Evolutionary conservation across 2,113 vertebrate species (phyloP), one percentile per base, ranked within the genome.

Genomic region (Oplegnathus fasciatus): DNA sequence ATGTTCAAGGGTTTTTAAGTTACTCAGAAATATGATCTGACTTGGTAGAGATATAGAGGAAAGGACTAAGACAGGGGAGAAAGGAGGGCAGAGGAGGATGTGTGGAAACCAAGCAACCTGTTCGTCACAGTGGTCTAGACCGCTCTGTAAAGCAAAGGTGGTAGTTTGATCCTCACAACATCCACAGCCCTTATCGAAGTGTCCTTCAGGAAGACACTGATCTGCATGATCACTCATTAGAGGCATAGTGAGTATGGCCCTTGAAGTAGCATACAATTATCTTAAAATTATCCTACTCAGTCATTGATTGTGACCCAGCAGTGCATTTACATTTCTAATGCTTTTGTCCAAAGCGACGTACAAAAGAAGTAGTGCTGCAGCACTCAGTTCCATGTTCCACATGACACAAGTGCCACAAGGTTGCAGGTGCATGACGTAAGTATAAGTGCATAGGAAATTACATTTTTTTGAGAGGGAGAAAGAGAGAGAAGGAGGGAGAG

Each of bases 1-100:
- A 90, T 88, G 84, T 90, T 88, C 42, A 91, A 83, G 71, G 64
- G 83, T 80, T 54, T 88, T 85, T 62, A 71, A 83, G 89, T 83
- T 80, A 46, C 61, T 82, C 65, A 85, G 78, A 90, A 92, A 88
- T 82, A 5, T 1, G 7, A 65, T 87, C 83, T 80, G 85, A 84
- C 52, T 65, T 73, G 60, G 75, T 83, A 15, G 76, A 83, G 84
- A 75, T 90, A 85, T 22, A 78, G 71, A 84, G 79, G 67, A 69
- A 52, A 55, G 44, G 54, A 71, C 42, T 8, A 6, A 26, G 22
- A 52, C 32, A 22, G 62, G 82, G 78, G 60, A 62, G 81, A 71
- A 86, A 68, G 60, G 42, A 80, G 83, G 75, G n/a, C 9, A 75
- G 14, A 26, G 30, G 30, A 44, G 64, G 37, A 70, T 42, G 28